These are phyloP conservation scores for Parnassius orleans DNA, from an alignment of 2,888 invertebrate genomes.

Conservation along the genomic window DNA sequence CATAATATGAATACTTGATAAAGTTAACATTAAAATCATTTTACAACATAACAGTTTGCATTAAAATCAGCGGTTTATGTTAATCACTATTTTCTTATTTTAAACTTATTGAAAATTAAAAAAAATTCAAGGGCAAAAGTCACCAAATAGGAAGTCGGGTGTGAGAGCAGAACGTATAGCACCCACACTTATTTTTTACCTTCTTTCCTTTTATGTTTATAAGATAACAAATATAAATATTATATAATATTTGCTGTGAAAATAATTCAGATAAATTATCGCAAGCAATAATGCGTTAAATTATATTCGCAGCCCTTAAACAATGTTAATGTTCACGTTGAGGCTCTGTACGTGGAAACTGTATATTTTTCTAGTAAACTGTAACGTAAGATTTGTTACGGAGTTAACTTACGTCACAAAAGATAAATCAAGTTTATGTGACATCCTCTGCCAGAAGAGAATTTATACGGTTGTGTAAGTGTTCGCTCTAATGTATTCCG, in stretches of 20 bases:
- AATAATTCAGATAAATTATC: neutral
- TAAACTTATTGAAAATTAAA: no score
- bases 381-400: conserved; percentile 60
- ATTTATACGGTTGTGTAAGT: conserved; percentile 67
- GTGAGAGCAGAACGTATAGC: no score
- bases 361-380: conserved; percentile 39
- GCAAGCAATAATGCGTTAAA: neutral
- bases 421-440: conserved; percentile 79
- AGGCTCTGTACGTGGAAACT: conserved; percentile 18
- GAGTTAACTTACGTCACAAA: conserved; percentile 63
- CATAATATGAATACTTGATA: no score
- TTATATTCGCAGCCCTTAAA: conserved; percentile 10
- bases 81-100: no score
- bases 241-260: neutral
- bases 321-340: conserved; percentile 18
- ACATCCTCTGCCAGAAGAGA: conserved; percentile 65
- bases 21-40: no score
- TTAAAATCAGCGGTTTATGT: no score
- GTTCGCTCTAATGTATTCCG: conserved; percentile 57
- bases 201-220: no score
- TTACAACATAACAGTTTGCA: no score
- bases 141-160: no score
- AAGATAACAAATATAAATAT: neutral
- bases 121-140: no score
- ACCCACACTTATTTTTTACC: no score